phyloP scores from a whole-genome alignment of 2,113 vertebrate species.

The Acrocephalus arundinaceus region DNA sequence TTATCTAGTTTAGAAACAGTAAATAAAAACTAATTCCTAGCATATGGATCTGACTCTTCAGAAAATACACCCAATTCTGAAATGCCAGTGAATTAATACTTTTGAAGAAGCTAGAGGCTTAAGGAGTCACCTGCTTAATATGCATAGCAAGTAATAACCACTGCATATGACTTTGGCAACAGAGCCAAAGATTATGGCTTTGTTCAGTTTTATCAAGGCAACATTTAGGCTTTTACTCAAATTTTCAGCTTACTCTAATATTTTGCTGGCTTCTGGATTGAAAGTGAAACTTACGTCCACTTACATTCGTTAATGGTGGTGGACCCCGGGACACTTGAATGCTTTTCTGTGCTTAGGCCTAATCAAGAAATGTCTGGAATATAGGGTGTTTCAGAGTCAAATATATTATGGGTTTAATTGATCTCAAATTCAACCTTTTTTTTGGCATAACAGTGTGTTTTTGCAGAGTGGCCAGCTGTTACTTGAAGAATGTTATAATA shows the following conservation, averaged over 20 bases:
- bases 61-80: background rate
- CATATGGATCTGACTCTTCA: background rate
- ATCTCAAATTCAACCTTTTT: background rate
- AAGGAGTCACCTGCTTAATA: background rate
- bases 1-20: background rate
- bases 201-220: background rate
- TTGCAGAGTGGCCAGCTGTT: background rate
- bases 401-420: background rate
- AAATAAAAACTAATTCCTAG: background rate
- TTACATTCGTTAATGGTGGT: background rate
- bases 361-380: background rate
- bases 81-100: background rate
- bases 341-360: background rate
- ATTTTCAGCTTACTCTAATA: background rate
- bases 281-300: background rate
- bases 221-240: background rate
- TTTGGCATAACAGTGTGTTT: background rate
- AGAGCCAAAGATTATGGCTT: background rate
- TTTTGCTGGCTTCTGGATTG: background rate
- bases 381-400: background rate
- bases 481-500: background rate
- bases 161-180: background rate
- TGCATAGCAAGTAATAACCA: background rate
- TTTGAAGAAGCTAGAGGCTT: background rate
- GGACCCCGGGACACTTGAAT: background rate